phyloP scores from a whole-genome alignment of 2,113 vertebrate genomes.

The Hypanus sabinus region DNA sequence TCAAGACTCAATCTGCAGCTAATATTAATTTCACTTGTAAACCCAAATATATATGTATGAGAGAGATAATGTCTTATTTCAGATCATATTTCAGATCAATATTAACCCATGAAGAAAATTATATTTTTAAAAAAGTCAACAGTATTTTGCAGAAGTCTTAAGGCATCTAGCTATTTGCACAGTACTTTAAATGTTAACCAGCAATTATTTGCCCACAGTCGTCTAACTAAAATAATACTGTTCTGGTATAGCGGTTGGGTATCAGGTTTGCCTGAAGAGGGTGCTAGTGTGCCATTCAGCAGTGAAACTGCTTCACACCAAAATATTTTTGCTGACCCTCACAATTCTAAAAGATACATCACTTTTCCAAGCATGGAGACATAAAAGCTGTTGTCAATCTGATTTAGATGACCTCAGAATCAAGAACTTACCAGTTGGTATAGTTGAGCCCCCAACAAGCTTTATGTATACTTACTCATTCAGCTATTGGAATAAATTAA shows the following conservation, averaged over 20 bases:
- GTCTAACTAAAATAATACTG: not conserved
- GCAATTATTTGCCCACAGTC: not conserved
- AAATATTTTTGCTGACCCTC: not conserved
- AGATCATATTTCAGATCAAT: too few relatives aligned
- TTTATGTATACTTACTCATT: not conserved
- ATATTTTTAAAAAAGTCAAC: too few relatives aligned
- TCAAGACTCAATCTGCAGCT: not conserved
- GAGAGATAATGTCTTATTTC: too few relatives aligned
- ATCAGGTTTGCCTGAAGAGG: not conserved
- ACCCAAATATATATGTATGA: not conserved
- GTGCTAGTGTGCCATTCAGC: not conserved
- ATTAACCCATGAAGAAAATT: too few relatives aligned
- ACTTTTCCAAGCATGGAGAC: not conserved
- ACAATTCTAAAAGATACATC: not conserved
- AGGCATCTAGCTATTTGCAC: too few relatives aligned
- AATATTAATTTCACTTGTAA: not conserved
- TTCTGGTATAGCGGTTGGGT: not conserved
- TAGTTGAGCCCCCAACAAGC: too few relatives aligned
- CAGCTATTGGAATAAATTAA: not conserved
- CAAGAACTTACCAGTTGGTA: not conserved
- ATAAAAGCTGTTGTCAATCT: not conserved
- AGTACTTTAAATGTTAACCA: not conserved
- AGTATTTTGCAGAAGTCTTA: too few relatives aligned
- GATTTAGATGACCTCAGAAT: not conserved
- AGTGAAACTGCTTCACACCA: not conserved